Percentiles rank a stretch among this genome's conserved stretches.
phyloP scores from a whole-genome alignment of 2,888 invertebrate species.

The Crossocerus cetratus region DNA sequence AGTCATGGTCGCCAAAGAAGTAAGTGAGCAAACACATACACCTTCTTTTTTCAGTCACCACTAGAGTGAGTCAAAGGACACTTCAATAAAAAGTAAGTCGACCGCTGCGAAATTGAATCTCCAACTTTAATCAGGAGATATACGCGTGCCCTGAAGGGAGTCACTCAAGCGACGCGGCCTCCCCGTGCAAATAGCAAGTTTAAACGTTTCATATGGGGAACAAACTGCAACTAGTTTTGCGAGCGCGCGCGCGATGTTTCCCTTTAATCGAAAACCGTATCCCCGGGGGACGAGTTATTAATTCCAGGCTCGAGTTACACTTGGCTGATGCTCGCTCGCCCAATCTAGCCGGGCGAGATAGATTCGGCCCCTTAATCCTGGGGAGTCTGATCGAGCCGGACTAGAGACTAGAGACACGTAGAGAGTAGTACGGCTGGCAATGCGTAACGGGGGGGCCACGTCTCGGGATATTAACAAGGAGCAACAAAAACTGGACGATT shows the following conservation, averaged over 20 bases:
- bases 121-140: not conserved
- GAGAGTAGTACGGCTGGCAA: too few relatives aligned
- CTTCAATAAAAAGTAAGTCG: too few relatives aligned
- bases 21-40: slow-evolving; percentile 50
- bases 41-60: not conserved
- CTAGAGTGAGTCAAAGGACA: too few relatives aligned
- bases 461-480: too few relatives aligned
- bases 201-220: slow-evolving; percentile 8
- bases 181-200: slow-evolving; percentile 1
- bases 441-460: too few relatives aligned
- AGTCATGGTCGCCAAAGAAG: slow-evolving; percentile 77
- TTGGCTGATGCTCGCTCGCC: too few relatives aligned
- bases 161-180: slow-evolving; percentile 20
- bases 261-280: slow-evolving; percentile 1
- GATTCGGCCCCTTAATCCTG: too few relatives aligned
- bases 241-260: not conserved
- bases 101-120: too few relatives aligned
- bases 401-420: too few relatives aligned
- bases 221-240: slow-evolving; percentile 17
- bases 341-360: too few relatives aligned
- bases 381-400: too few relatives aligned
- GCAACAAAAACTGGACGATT: too few relatives aligned
- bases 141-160: slow-evolving; percentile 9
- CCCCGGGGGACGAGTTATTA: slow-evolving; percentile 20
- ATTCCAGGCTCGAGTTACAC: not conserved